Conservation (phyloP, 2,888 invertebrate genomes). For the Drosophila sordidula region DNA sequence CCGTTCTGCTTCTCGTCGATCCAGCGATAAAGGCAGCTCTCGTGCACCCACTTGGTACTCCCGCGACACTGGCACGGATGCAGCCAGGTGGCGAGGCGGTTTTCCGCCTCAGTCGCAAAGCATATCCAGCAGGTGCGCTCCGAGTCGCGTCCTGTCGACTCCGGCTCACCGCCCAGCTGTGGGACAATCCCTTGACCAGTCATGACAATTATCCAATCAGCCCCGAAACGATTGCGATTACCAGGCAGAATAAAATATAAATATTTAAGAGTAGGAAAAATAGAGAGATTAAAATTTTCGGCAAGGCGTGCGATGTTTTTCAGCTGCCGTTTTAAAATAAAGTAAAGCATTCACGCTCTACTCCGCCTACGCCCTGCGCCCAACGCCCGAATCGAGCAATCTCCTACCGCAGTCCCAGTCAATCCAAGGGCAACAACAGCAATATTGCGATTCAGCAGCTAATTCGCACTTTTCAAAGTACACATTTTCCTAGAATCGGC, state of each 20-base stretch:
- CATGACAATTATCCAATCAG: conserved; percentile 20
- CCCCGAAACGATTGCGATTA: conserved; percentile 5
- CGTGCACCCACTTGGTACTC: conserved; percentile 98
- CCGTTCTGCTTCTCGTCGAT: conserved; percentile 98
- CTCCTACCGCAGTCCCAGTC: too few relatives aligned
- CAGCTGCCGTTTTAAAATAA: conserved; percentile 5
- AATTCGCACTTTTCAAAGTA: too few relatives aligned
- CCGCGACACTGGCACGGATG: conserved; percentile 97
- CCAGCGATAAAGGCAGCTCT: conserved; percentile 97
- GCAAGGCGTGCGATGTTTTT: conserved; percentile 20
- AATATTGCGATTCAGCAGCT: not conserved
- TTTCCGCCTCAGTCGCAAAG: conserved; percentile 97
- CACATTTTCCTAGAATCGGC: too few relatives aligned
- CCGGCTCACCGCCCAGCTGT: not conserved
- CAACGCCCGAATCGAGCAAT: not conserved
- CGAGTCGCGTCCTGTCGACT: not conserved
- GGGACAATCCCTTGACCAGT: conserved; percentile 1
- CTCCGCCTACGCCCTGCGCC: not conserved
- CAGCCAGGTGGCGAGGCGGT: conserved; percentile 94
- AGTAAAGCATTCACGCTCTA: not conserved
- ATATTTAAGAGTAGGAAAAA: conserved; percentile 21
- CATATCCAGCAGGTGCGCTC: conserved; percentile 96
- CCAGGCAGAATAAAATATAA: conserved; percentile 17
- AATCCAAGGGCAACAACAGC: not conserved
- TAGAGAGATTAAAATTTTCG: conserved; percentile 22